Evolutionary conservation across 2,113 vertebrate species (phyloP), one percentile per base, ranked within the genome.

Genomic region (Chaetops frenatus): DNA sequence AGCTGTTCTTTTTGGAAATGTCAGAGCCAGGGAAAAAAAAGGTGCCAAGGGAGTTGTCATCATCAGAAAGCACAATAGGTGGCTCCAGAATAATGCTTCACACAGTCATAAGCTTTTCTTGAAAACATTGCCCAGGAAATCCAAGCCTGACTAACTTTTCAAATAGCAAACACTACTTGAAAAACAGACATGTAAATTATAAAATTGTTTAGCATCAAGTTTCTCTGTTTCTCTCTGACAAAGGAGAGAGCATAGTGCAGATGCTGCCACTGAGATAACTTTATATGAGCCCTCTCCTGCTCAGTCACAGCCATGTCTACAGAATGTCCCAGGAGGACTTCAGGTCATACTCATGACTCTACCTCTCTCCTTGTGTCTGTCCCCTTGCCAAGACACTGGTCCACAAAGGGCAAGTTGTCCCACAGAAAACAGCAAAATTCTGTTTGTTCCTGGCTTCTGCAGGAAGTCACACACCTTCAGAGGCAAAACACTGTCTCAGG

Each of bases 1-100:
- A 96, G 90, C 67, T 96, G 96, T 6, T 96, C 85, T 66, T 94
- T 93, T 50, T 92, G 82, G 74, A 96, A 95, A 90, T 67, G 86
- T 93, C 90, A 92, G 58, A 81, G 58, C 85, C n/a, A 12, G 13
- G 33, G 48, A 51, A 47, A 50, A 50, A 51, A 76, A 83, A 20
- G 15, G 15, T 50, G 50, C 54, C 0, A 1, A 57, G 92, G 82
- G 88, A 94, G 42, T 21, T 88, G 64, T 77, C 78, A 80, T 69
- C 1, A 0, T 65, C 24, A 2, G 40, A 85, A 4, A 2, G 57
- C 36, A 80, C 50, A 73, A 62, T 72, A 92, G 47, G 57, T 20
- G 40, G 47, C 73, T 89, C 65, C 81, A 93, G 62, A 80, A 81
- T 31, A 81, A 81, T 25, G 22, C 19, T 80, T 86, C 38, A 67